These are phyloP conservation scores for Drosophila cognata DNA, from an alignment of 2,888 invertebrate species.

Conservation along the genomic window DNA sequence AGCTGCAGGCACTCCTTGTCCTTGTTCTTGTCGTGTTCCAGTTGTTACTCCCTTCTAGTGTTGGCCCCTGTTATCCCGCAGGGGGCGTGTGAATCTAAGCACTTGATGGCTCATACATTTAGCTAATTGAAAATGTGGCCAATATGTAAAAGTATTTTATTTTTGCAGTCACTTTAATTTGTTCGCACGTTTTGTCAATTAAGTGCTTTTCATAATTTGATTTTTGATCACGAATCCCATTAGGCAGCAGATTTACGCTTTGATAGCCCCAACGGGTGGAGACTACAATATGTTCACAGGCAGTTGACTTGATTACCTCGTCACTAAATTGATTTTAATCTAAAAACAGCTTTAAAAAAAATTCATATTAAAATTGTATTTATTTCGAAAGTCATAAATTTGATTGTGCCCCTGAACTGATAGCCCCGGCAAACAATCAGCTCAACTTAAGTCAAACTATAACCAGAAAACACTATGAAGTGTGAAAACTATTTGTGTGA, in stretches of 20 bases:
- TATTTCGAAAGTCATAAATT: conserved; percentile 45
- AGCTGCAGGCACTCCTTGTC: conserved; percentile 38
- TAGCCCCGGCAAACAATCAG: conserved; percentile 38
- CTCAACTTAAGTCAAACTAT: conserved; percentile 1
- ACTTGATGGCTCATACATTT: conserved; percentile 34
- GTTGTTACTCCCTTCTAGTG: conserved; percentile 17
- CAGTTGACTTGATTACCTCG: conserved; percentile 34
- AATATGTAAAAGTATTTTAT: neutral
- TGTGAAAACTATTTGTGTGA: conserved; percentile 66
- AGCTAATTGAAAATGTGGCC: conserved; percentile 7
- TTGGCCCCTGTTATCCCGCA: conserved; percentile 14
- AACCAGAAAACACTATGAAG: conserved; percentile 32
- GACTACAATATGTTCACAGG: neutral
- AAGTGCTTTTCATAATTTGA: conserved; percentile 51
- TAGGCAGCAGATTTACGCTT: conserved; percentile 64
- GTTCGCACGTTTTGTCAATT: conserved; percentile 61
- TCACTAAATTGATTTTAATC: conserved; percentile 52
- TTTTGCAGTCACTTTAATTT: conserved; percentile 26
- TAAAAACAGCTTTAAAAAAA: neutral
- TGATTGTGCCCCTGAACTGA: conserved; percentile 25
- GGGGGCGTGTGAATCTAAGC: conserved; percentile 72
- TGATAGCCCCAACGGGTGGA: conserved; percentile 36
- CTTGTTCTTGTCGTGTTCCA: conserved; percentile 17
- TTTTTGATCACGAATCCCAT: conserved; percentile 54
- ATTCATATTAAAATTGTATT: conserved; percentile 19